Conservation (phyloP, 1,140 invertebrate genomes). For the Ooceraea biroi region DNA sequence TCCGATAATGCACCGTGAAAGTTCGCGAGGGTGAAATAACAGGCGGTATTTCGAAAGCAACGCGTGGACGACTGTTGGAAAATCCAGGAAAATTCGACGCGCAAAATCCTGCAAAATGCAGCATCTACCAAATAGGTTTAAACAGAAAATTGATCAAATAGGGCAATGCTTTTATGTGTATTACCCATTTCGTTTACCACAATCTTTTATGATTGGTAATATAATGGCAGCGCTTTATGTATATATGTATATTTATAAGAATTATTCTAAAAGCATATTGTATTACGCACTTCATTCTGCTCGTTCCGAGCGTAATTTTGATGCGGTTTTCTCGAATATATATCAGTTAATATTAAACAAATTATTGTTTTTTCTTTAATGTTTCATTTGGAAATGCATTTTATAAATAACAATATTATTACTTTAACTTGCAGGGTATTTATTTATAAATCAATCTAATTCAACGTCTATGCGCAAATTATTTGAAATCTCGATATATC, state of each 20-base stretch:
- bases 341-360: too few species aligned
- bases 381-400: neutral
- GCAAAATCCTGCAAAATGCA: slow-evolving; percentile 49
- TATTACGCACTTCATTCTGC: too few species aligned
- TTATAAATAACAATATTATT: neutral
- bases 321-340: too few species aligned
- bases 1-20: slow-evolving; percentile 68
- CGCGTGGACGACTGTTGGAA: slow-evolving; percentile 58
- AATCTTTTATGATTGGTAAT: slow-evolving; percentile 6
- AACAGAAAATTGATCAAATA: slow-evolving; percentile 39
- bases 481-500: neutral
- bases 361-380: too few species aligned
- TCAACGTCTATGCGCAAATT: neutral
- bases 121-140: slow-evolving; percentile 26
- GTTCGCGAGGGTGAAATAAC: slow-evolving; percentile 61
- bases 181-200: neutral
- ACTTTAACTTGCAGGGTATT: neutral
- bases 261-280: too few species aligned
- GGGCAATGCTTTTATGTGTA: too few species aligned
- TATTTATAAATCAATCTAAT: slow-evolving; percentile 6
- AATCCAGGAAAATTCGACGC: slow-evolving; percentile 75
- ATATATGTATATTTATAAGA: too few species aligned
- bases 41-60: slow-evolving; percentile 45
- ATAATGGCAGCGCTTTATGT: neutral
- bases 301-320: too few species aligned